These are phyloP conservation scores for Pristionchus maxplancki DNA, from an alignment of 2,888 invertebrate genomes.

Conservation along the genomic window DNA sequence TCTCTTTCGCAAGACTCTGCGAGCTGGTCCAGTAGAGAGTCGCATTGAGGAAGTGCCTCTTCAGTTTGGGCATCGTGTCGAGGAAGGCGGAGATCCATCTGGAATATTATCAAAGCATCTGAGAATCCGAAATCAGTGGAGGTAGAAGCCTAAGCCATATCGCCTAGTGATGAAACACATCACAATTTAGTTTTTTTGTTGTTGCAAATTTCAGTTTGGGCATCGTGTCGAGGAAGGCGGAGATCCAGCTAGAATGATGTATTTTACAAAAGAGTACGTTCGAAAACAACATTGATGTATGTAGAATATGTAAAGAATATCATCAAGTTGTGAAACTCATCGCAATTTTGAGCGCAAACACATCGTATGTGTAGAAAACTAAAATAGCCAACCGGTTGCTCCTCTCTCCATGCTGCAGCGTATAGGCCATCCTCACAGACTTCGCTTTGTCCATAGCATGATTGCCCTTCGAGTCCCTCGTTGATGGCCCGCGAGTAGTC, in stretches of 20 bases:
- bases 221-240: constrained; percentile 58
- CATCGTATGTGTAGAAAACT: too few species aligned
- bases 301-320: neutral
- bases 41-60: constrained; percentile 56
- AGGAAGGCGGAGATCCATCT: constrained; percentile 69
- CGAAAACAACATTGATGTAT: neutral
- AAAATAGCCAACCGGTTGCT: too few species aligned
- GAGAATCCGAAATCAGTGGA: neutral
- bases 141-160: neutral
- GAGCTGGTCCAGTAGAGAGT: constrained; percentile 70
- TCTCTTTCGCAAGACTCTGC: constrained; percentile 72
- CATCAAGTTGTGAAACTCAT: neutral
- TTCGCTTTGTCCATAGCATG: constrained; percentile 63
- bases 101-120: constrained; percentile 24
- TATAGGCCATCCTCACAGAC: constrained; percentile 72
- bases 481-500: constrained; percentile 31
- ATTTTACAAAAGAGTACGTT: neutral
- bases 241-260: constrained; percentile 64
- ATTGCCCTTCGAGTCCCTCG: constrained; percentile 66
- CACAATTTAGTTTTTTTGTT: too few species aligned
- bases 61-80: constrained; percentile 52
- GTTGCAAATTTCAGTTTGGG: constrained; percentile 54
- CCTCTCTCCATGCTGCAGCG: constrained; percentile 58
- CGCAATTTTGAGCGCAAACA: too few species aligned
- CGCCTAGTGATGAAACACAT: neutral